phyloP scores from a whole-genome alignment of 2,797 vertebrate species.

The Meriones psammophilus region DNA sequence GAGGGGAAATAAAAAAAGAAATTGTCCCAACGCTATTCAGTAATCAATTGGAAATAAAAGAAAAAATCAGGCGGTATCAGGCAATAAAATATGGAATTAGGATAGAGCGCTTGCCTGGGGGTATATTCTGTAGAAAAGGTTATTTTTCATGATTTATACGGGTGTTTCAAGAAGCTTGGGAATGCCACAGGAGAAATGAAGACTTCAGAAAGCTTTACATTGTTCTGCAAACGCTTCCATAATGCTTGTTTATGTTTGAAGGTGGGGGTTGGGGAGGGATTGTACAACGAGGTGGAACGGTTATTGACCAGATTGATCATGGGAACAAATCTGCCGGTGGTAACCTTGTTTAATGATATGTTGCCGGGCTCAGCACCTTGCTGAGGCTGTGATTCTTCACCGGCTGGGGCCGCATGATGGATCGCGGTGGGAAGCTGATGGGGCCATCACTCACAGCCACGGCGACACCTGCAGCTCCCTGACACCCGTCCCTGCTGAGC shows the following conservation, averaged over 20 bases:
- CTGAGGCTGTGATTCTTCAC: slow-evolving; percentile 91
- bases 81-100: slow-evolving; percentile 85
- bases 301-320: slow-evolving; percentile 93
- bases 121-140: slow-evolving; percentile 77
- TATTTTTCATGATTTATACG: slow-evolving; percentile 85
- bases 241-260: slow-evolving; percentile 87
- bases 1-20: slow-evolving; percentile 80
- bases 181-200: slow-evolving; percentile 82
- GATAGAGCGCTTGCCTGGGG: slow-evolving; percentile 78
- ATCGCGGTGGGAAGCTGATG: slow-evolving; percentile 97
- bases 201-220: slow-evolving; percentile 76
- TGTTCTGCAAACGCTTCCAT: slow-evolving; percentile 83
- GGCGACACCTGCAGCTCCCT: slow-evolving; percentile 94
- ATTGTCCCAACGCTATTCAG: slow-evolving; percentile 74
- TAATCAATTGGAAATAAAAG: slow-evolving; percentile 77
- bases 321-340: slow-evolving; percentile 92
- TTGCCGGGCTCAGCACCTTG: slow-evolving; percentile 93
- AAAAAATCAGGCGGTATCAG: slow-evolving; percentile 77
- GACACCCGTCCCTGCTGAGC: slow-evolving; percentile 93
- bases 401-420: slow-evolving; percentile 95
- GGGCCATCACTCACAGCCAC: slow-evolving; percentile 96
- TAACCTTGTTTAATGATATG: slow-evolving; percentile 97
- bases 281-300: slow-evolving; percentile 87
- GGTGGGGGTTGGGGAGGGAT: slow-evolving; percentile 59
- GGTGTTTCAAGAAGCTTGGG: slow-evolving; percentile 79